phyloP scores from a whole-genome alignment of 2,113 vertebrate genomes.

The Neolamprologus variostigma region DNA sequence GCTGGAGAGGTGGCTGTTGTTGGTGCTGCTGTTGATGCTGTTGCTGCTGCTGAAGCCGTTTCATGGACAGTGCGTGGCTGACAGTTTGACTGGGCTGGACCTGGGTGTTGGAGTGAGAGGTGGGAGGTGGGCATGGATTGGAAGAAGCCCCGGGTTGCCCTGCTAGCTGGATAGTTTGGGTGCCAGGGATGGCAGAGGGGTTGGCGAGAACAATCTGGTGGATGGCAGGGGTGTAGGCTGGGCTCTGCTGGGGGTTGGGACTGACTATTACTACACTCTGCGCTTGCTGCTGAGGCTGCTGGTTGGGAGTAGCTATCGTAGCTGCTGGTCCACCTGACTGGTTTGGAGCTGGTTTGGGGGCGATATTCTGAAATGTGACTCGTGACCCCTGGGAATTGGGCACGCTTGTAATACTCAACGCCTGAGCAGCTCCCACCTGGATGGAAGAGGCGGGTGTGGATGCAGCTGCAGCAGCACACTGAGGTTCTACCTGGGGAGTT shows the following conservation, averaged over 20 bases:
- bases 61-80: constrained; percentile 86
- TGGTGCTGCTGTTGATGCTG: constrained; percentile 56
- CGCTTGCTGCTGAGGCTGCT: constrained; percentile 75
- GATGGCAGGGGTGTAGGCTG: constrained; percentile 88
- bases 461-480: constrained; percentile 71
- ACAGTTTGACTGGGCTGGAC: constrained; percentile 72
- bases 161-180: constrained; percentile 85
- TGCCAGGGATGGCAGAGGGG: constrained; percentile 78
- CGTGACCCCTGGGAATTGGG: constrained; percentile 82
- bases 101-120: constrained; percentile 75
- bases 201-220: constrained; percentile 97
- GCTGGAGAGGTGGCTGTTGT: constrained; percentile 75
- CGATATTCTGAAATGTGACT: constrained; percentile 96
- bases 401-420: constrained; percentile 80
- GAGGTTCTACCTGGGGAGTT: constrained; percentile 78
- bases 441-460: constrained; percentile 77
- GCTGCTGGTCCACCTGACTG: constrained; percentile 76
- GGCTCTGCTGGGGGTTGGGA: constrained; percentile 84
- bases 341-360: constrained; percentile 87
- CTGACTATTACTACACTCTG: constrained; percentile 94
- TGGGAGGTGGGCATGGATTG: constrained; percentile 73
- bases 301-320: constrained; percentile 71
- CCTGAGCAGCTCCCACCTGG: constrained; percentile 80
- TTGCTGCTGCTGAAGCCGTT: constrained; percentile 81
- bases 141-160: constrained; percentile 82